These are phyloP conservation scores for Fratercula arctica DNA, from an alignment of 2,797 vertebrate species.

Conservation along the genomic window DNA sequence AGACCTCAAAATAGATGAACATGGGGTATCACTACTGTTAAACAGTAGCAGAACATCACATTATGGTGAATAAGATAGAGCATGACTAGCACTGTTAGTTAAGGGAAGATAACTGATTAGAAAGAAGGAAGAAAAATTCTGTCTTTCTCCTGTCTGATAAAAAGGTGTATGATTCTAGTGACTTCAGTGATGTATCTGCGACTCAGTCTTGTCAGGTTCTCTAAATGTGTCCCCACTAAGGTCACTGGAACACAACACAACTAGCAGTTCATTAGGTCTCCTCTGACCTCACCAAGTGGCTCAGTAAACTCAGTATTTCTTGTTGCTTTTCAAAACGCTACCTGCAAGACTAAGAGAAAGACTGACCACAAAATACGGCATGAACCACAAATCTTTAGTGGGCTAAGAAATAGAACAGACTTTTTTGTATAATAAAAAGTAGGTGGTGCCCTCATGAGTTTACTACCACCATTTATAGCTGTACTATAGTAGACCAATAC, in stretches of 20 bases:
- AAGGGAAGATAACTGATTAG: background rate
- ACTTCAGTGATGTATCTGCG: background rate
- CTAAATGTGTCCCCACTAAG: background rate
- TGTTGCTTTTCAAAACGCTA: background rate
- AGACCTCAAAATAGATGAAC: background rate
- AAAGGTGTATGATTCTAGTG: background rate
- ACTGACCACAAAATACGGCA: rapidly evolving
- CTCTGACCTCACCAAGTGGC: background rate
- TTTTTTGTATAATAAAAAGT: background rate
- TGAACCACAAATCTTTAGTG: background rate
- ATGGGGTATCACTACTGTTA: background rate
- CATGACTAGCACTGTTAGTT: background rate
- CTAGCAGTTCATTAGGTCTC: background rate
- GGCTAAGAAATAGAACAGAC: background rate
- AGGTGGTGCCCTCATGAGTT: background rate
- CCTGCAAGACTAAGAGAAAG: background rate
- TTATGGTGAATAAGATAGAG: background rate
- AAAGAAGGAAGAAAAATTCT: background rate
- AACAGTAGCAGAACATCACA: background rate
- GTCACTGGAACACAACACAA: background rate
- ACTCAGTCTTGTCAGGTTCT: background rate
- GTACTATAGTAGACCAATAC: background rate
- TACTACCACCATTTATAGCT: background rate
- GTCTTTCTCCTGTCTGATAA: background rate
- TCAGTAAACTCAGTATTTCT: background rate